Evolutionary conservation across 2,888 invertebrate genomes (phyloP).

Genomic region (Coelinius sp.): DNA sequence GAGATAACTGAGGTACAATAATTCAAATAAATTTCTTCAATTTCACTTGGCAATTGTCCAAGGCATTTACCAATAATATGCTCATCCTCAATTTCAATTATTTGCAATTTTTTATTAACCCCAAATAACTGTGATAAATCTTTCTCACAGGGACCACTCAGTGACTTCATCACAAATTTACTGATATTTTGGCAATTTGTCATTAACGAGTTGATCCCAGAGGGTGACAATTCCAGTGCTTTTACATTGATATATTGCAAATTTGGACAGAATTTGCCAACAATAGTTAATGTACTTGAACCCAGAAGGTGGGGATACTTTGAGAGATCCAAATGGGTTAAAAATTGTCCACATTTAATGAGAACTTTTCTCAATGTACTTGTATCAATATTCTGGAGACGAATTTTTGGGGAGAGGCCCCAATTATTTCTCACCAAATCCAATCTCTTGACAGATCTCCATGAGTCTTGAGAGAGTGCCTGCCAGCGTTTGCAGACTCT

Average conservation of each 20-base stretch:
- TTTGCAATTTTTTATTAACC: conserved; percentile 57
- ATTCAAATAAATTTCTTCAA: conserved; percentile 59
- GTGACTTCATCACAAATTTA: conserved; percentile 71
- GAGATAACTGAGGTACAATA: conserved; percentile 54
- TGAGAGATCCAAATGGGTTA: conserved; percentile 73
- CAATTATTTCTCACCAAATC: conserved; percentile 56
- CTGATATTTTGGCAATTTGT: conserved; percentile 73
- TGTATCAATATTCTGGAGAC: conserved; percentile 46
- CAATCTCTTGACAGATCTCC: conserved; percentile 68
- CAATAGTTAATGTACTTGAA: conserved; percentile 73
- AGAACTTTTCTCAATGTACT: conserved; percentile 72
- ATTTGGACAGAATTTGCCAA: conserved; percentile 75
- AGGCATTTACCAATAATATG: conserved; percentile 61
- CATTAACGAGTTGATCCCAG: conserved; percentile 71
- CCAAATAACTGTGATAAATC: conserved; percentile 61
- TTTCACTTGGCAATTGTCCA: conserved; percentile 53
- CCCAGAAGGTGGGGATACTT: conserved; percentile 72
- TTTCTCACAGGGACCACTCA: conserved; percentile 66
- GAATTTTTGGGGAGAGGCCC: conserved; percentile 45
- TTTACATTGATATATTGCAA: conserved; percentile 73
- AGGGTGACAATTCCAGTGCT: conserved; percentile 73
- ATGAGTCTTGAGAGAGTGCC: conserved; percentile 72
- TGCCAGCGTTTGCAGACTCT: conserved; percentile 76
- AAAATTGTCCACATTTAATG: conserved; percentile 71
- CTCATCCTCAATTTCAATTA: conserved; percentile 53